A percentile compares a stretch with the other conserved stretches of the same genome.
Conservation (phyloP, 2,888 invertebrate species). For the Mayetiola destructor region DNA sequence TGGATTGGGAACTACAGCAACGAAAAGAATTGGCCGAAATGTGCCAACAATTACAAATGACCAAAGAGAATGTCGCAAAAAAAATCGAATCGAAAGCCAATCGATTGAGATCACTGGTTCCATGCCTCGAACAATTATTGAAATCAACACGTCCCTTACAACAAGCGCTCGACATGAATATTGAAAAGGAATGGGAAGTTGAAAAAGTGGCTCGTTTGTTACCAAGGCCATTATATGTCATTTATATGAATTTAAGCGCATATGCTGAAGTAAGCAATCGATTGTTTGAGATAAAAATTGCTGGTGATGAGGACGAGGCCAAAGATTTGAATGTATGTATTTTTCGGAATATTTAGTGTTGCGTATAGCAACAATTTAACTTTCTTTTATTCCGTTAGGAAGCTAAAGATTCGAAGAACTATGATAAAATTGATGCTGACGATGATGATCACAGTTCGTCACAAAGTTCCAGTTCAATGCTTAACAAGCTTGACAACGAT, state of each 20-base stretch:
- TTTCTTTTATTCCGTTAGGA: no score
- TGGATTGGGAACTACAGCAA: constrained; percentile 85
- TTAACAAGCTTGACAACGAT: no score
- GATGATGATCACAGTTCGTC: constrained; percentile 32
- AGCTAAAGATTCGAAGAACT: no score
- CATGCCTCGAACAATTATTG: constrained; percentile 55
- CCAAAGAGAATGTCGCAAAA: constrained; percentile 42
- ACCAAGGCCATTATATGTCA: constrained; percentile 68
- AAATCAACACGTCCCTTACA: constrained; percentile 79
- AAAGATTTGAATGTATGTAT: constrained; percentile 43
- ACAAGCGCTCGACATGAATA: constrained; percentile 66
- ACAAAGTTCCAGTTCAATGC: no score
- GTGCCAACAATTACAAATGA: constrained; percentile 57
- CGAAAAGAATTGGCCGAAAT: constrained; percentile 31
- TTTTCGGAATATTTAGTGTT: no score
- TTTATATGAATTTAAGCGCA: constrained; percentile 72
- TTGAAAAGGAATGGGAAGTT: constrained; percentile 65
- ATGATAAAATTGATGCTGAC: constrained; percentile 43
- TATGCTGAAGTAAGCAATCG: constrained; percentile 60
- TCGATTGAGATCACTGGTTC: constrained; percentile 65
- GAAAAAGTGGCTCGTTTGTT: constrained; percentile 59
- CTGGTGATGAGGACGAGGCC: constrained; percentile 58
- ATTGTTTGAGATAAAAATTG: constrained; percentile 37
- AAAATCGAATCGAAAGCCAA: constrained; percentile 33
- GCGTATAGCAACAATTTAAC: no score